Base-by-base conservation (phyloP, 92 coral and sea anemone genomes). In the Heteractis magnifica region DNA sequence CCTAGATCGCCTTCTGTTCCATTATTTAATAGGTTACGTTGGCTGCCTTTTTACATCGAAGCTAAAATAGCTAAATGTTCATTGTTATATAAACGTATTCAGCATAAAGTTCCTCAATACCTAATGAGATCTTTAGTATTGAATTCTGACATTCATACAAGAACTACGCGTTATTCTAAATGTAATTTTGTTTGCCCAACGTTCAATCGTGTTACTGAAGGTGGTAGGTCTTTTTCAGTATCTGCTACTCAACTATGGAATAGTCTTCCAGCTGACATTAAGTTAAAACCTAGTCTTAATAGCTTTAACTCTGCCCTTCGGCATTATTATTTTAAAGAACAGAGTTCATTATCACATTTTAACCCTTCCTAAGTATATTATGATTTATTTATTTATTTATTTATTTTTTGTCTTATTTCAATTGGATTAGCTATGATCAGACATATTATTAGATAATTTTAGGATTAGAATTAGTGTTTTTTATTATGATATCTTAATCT, bases 21-120 rank as follows among this genome's bases (percentile, higher is more conserved):
- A 21, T 11, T 83, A 48, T 83, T 83, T 55, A 83, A 83, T 56
- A 55, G 78, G 49, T 64, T 83, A 8, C 50, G 75, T 51, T 75
- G 86, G 86, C 65, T 83, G 81, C 86, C 86, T 51, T 83, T 72
- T 56, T 83, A 83, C 62, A 75, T 52, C n/a, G 81, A 83, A 12
- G 75, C 71, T 65, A 53, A 75, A 12, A 83, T 83, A n/a, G 2
- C 68, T 14, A 74, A 72, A 72, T 83, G 81, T 56, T 23, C 56
- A 55, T n/a, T 83, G 23, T 51, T 83, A 4, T 74, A 74, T 6
- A 83, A 55, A 15, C 18, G 81, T 7, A 52, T 6, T 4, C 87
- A 76, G 49, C 65, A 13, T 19, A 20, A 15, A 21, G 82, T 78
- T 53, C 82, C 82, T 2, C 71, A 59, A 23, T 79, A 58, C 26